phyloP scores from a whole-genome alignment of 2,888 invertebrate genomes.

The Scrobipalpa costella region DNA sequence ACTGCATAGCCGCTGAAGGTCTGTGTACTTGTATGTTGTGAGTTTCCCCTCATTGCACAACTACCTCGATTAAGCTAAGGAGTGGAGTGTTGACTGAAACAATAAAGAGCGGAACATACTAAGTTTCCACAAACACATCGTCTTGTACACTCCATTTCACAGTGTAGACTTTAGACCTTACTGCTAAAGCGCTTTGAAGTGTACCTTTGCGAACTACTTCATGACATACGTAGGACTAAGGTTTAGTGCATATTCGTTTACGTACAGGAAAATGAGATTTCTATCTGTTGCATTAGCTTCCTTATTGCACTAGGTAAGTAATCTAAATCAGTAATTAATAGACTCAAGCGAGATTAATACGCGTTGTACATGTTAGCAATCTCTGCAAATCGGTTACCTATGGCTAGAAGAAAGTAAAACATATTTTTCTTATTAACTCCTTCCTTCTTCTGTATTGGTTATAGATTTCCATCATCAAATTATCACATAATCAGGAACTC shows the following conservation, averaged over 20 bases:
- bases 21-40: background rate
- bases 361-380: background rate
- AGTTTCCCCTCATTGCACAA: constrained; percentile 40
- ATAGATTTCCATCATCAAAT: constrained; percentile 12
- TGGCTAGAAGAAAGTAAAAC: background rate
- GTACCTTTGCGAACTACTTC: background rate
- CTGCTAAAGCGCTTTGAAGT: constrained; percentile 22
- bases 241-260: background rate
- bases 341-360: background rate
- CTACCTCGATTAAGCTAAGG: constrained; percentile 45
- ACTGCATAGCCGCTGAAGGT: background rate
- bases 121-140: constrained; percentile 50
- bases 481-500: background rate
- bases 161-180: background rate
- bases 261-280: background rate
- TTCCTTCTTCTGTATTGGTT: background rate
- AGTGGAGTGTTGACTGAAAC: constrained; percentile 51
- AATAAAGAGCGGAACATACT: constrained; percentile 50
- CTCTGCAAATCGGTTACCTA: background rate
- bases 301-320: constrained; percentile 1
- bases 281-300: background rate
- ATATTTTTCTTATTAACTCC: constrained; percentile 18
- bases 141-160: constrained; percentile 37
- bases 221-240: background rate
- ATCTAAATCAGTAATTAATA: background rate